Conservation (phyloP, 2,888 invertebrate species). For the Lithophane leautieri region DNA sequence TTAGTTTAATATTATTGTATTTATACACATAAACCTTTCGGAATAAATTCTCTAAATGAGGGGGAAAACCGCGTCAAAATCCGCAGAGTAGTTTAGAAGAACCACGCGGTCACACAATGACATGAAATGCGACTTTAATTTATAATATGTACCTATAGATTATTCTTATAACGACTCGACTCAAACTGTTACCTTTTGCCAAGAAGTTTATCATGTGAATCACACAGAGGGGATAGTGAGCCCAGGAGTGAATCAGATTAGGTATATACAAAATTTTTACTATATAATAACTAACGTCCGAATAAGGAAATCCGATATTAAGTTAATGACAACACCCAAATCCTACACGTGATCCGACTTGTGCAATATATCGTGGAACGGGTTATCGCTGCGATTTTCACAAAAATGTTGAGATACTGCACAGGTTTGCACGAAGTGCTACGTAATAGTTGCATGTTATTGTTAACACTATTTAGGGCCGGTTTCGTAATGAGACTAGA, state of each 20-base stretch:
- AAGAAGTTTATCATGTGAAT: background rate
- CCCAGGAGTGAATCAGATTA: no score
- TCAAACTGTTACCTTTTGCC: background rate
- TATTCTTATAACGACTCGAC: background rate
- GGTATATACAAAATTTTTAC: no score
- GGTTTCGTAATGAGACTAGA: conserved; percentile 20
- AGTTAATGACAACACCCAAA: conserved; percentile 20
- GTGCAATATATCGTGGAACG: conserved; percentile 54
- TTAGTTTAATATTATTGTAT: background rate
- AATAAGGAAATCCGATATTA: conserved; percentile 29
- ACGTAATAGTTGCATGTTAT: conserved; percentile 47
- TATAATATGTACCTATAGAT: background rate
- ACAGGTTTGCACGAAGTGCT: conserved; percentile 37
- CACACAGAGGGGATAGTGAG: background rate
- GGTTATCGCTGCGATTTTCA: conserved; percentile 41
- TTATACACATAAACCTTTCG: background rate
- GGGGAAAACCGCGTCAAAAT: background rate
- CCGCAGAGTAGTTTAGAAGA: background rate
- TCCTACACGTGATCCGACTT: conserved; percentile 36
- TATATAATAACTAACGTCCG: background rate
- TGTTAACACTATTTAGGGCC: conserved; percentile 37
- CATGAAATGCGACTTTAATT: background rate
- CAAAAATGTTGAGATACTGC: conserved; percentile 50
- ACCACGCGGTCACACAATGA: background rate
- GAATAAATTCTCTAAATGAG: background rate